Percentiles rank a stretch among this genome's conserved stretches.
phyloP scores from a whole-genome alignment of 2,888 invertebrate genomes.

The Plebejus anna region DNA sequence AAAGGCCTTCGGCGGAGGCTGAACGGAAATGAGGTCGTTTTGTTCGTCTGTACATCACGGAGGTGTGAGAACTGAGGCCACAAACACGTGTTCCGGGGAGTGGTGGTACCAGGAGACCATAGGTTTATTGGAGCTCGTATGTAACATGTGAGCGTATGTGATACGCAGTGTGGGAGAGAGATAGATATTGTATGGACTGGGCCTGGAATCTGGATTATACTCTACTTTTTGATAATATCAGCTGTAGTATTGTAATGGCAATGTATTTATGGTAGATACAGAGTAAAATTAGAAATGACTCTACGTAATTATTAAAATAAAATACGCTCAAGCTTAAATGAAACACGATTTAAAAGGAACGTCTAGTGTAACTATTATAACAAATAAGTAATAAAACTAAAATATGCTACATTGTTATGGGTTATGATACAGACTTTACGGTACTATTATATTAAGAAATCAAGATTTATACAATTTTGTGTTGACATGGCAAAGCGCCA shows the following conservation, averaged over 20 bases:
- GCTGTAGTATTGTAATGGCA: not conserved
- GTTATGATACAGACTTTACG: not conserved
- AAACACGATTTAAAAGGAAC: not conserved
- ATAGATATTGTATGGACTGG: not conserved
- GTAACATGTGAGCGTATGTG: not conserved
- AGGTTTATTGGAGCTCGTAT: not conserved
- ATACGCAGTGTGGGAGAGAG: not conserved
- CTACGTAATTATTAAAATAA: not conserved
- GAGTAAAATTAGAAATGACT: not conserved
- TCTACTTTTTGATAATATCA: not conserved
- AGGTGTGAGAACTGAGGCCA: slow-evolving; percentile 21
- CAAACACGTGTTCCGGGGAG: slow-evolving; percentile 28
- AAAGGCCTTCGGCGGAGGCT: not conserved
- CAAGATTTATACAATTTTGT: not conserved
- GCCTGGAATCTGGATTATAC: not conserved
- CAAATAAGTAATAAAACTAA: not conserved
- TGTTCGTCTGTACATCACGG: not conserved
- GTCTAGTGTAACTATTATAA: not conserved
- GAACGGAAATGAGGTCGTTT: not conserved
- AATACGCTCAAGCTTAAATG: not conserved
- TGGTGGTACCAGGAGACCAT: not conserved
- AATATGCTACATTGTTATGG: too few relatives aligned
- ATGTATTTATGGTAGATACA: not conserved
- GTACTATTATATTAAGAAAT: not conserved
- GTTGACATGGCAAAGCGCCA: not conserved